phyloP scores from a whole-genome alignment of 2,888 invertebrate genomes.

The Chrysopilus asiliformis region DNA sequence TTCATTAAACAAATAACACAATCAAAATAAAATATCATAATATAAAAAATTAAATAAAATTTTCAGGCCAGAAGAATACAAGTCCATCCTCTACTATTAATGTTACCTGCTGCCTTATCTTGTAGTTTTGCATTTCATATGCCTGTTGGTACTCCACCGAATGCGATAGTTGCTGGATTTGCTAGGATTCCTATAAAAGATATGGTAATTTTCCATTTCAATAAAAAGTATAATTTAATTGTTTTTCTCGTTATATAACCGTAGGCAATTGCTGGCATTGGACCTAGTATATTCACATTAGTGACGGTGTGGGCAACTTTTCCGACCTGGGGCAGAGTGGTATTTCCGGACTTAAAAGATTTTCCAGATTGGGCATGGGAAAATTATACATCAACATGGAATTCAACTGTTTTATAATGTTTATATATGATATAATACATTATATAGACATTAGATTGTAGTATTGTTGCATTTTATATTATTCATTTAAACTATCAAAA shows the following conservation, averaged over 20 bases:
- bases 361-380: constrained; percentile 49
- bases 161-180: constrained; percentile 81
- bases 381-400: not conserved
- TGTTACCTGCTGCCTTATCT: constrained; percentile 77
- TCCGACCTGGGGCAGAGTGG: constrained; percentile 57
- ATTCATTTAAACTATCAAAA: too few species aligned
- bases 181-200: constrained; percentile 66
- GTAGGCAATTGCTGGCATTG: constrained; percentile 60
- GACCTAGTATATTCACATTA: constrained; percentile 64
- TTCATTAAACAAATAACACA: too few species aligned
- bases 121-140: constrained; percentile 90
- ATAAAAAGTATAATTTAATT: not conserved
- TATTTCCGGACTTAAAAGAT: constrained; percentile 46
- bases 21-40: too few species aligned
- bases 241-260: constrained; percentile 17
- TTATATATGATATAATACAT: too few species aligned
- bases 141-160: constrained; percentile 90
- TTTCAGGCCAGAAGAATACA: constrained; percentile 52
- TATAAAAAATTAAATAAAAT: too few species aligned
- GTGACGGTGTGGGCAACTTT: constrained; percentile 55
- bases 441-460: too few species aligned
- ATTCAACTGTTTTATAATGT: too few species aligned
- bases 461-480: too few species aligned
- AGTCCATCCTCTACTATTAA: constrained; percentile 77
- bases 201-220: constrained; percentile 41